Base-by-base conservation (phyloP, 1,140 invertebrate species). In the Ooceraea biroi region DNA sequence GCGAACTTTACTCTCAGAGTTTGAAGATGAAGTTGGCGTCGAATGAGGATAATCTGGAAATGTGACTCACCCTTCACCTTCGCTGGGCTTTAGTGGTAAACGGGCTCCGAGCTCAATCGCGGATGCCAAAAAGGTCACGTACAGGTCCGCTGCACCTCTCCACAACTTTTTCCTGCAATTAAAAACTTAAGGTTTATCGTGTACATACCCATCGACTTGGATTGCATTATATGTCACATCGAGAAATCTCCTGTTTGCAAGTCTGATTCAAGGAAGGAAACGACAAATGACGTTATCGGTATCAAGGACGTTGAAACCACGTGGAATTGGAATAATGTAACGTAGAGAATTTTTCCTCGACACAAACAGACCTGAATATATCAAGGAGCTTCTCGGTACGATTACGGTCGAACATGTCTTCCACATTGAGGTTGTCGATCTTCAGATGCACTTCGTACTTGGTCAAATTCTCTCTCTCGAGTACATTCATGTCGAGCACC, bases 401-500 rank as follows among this genome's bases (percentile, higher is more conserved):
- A 85, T 94, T 95, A 27, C 89, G 93, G 91, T 97, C 96, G 84
- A 98, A 96, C 92, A 98, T 95, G 89, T 98, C 97, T 87, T 97
- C 97, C 0, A 98, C 96, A 89, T 98, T 98, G 8, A 98, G 93
- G 92, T 98, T 98, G 90, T 98, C 96, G 57, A 99, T 97, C 93
- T 98, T 98, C 88, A 98, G 94, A 89, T 97, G 97, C 4, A 98
- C 96, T 89, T 98, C 96, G 92, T 97, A 97, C 60, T 95, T 95
- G 0, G 97, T 96, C 82, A 96, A 94, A 84, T 96, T 96, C 83
- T 95, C 94, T 89, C 97, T 97, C 8, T 96, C 95, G 2, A 94
- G 92, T 3, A 98, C 95, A 72, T 95, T 95, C 52, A 98, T 94
- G 5, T 96, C 94, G 7, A 97, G 89, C 0, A 96, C 91, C 48